These are phyloP conservation scores for Accipiter minullus DNA, from an alignment of 2,797 vertebrate species.

Conservation along the genomic window DNA sequence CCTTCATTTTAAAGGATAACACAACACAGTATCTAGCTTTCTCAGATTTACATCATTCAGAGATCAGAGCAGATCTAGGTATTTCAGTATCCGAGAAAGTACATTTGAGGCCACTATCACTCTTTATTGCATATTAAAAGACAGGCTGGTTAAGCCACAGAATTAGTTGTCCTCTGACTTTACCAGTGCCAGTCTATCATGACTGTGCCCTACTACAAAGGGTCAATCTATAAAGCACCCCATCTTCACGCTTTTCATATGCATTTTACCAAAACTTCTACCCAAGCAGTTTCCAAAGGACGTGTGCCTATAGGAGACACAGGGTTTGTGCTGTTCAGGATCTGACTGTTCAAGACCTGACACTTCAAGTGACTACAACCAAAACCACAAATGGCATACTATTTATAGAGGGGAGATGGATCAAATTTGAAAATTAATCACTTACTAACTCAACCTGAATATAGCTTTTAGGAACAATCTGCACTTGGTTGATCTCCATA, in stretches of 20 bases:
- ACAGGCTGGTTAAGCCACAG: not conserved
- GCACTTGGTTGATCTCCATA: not conserved
- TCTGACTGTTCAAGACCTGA: not conserved
- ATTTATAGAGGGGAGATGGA: not conserved
- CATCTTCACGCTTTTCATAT: not conserved
- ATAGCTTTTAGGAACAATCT: not conserved
- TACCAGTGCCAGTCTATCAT: not conserved
- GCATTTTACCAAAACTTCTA: not conserved
- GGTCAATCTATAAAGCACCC: not conserved
- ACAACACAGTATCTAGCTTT: not conserved
- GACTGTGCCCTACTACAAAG: not conserved
- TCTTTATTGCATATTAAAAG: not conserved
- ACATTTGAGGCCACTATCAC: not conserved
- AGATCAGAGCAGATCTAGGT: not conserved
- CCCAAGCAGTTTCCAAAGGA: not conserved
- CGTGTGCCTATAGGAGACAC: accelerated
- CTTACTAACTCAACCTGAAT: not conserved
- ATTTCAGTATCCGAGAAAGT: not conserved
- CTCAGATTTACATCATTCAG: not conserved
- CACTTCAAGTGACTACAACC: not conserved
- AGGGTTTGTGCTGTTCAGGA: not conserved
- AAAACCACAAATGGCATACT: not conserved
- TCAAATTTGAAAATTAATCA: not conserved
- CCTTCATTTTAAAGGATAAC: not conserved
- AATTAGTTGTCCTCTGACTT: not conserved